phyloP scores from a whole-genome alignment of 64 coral and sea anemone species.

The Orbicella faveolata region DNA sequence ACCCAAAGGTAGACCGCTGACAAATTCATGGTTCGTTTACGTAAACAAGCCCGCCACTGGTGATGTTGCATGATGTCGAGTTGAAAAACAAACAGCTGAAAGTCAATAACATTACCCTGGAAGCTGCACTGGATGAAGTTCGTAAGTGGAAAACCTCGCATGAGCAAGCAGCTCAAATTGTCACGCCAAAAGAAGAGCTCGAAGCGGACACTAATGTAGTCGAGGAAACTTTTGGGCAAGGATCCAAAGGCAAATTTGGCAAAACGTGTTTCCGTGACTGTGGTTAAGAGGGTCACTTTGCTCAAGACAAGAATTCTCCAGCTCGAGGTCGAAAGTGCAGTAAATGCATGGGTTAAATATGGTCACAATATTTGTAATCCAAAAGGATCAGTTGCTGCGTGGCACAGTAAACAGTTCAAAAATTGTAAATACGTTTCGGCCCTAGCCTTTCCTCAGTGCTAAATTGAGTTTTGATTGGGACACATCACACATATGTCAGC shows the following conservation, averaged over 20 bases:
- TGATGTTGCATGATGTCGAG: too few relatives aligned
- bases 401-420: too few relatives aligned
- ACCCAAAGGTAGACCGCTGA: not conserved
- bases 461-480: too few relatives aligned
- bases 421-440: too few relatives aligned
- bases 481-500: not conserved
- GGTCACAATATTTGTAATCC: not conserved
- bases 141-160: too few relatives aligned
- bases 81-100: too few relatives aligned
- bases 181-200: too few relatives aligned
- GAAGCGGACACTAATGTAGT: not conserved
- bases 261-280: not conserved
- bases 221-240: not conserved
- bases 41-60: not conserved
- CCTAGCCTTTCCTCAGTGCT: too few relatives aligned
- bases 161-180: too few relatives aligned
- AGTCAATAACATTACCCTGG: not conserved
- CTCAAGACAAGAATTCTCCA: constrained; percentile 28
- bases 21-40: constrained; percentile 1
- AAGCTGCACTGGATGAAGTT: not conserved
- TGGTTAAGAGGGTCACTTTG: constrained; percentile 37
- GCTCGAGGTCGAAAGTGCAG: constrained; percentile 32
- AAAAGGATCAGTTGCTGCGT: too few relatives aligned
- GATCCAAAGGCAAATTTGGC: not conserved
- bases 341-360: constrained; percentile 14